Base-by-base conservation (phyloP, 2,888 invertebrate species). In the Nasonia oneida region DNA sequence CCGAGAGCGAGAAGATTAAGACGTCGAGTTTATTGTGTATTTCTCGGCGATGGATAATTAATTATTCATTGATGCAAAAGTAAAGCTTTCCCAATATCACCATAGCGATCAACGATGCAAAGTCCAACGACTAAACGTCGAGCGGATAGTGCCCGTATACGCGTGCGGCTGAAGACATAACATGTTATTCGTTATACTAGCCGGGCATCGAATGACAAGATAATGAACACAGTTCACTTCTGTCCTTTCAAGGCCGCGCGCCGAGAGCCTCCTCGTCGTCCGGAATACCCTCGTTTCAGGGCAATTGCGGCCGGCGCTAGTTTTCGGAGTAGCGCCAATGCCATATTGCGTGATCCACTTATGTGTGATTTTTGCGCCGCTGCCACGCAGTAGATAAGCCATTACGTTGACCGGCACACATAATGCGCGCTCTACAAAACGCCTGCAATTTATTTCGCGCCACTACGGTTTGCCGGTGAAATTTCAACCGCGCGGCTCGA, bases 161-260 rank as follows among this genome's bases (percentile, higher is more conserved):
- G 14, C n/a, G 0, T 29, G 33, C 33, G 15, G 37, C 39, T 73
- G 57, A 3, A 57, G n/a, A n/a, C 74, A 29, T 37, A 88, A 82
- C 87, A 81, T 89, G 86, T 88, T 87, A 89, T 90, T 89, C 73
- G 85, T 78, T 70, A 71, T 89, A 90, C 90, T 89, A 64, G 81
- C 79, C 84, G 80, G 23, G 75, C 79, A 76, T 81, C 88, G 79
- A 85, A 87, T 85, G 87, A 81, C 84, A 81, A 80, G 85, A 84
- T 85, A 87, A 88, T 87, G 86, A 88, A 88, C 81, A 73, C 87
- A 70, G 85, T 82, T 87, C 81, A 81, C 81, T 85, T 76, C 39
- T 70, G 86, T 81, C 77, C 70, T 88, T 88, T 50, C 79, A 82
- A 87, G 85, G 85, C 86, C 86, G 87, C 67, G 15, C 39, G 29